Evolutionary conservation across 2,797 vertebrate genomes (phyloP).

Genomic region (Melanotaenia maccullochi): DNA sequence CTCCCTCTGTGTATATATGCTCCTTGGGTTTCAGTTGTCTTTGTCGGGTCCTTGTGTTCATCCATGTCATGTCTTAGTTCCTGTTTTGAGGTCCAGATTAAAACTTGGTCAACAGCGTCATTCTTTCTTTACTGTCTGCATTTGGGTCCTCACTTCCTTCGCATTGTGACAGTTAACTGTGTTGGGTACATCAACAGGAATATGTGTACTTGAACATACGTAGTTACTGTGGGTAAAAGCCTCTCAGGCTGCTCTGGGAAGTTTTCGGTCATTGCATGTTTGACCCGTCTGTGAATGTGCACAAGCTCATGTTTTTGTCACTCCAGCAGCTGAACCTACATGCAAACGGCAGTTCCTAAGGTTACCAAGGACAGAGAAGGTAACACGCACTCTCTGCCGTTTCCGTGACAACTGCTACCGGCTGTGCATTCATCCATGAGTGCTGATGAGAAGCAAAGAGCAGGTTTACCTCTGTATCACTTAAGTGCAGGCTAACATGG

Average conservation of each 20-base stretch:
- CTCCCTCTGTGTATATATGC: too few species aligned
- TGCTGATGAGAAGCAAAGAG: constrained; percentile 1
- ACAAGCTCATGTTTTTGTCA: constrained; percentile 28
- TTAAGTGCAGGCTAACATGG: not conserved
- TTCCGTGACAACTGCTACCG: constrained; percentile 36
- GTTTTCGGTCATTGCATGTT: not conserved
- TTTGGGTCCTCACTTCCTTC: too few species aligned
- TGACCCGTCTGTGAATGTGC: constrained; percentile 1
- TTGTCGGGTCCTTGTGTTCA: too few species aligned
- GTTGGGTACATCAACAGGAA: too few species aligned
- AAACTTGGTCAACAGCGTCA: too few species aligned
- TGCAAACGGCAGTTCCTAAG: constrained; percentile 13
- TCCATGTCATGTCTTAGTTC: too few species aligned
- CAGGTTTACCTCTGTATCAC: not conserved
- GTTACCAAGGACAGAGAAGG: constrained; percentile 41
- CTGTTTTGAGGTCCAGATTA: too few species aligned
- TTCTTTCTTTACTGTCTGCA: too few species aligned
- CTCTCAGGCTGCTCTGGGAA: not conserved
- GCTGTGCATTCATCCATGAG: constrained; percentile 7
- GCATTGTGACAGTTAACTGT: too few species aligned
- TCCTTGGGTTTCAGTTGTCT: too few species aligned
- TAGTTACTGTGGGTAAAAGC: too few species aligned
- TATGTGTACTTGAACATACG: too few species aligned
- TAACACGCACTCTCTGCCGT: constrained; percentile 15
- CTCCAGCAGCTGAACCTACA: constrained; percentile 20